A percentile compares a stretch with the other conserved stretches of the same genome.
These are phyloP conservation scores for Emys orbicularis DNA, from an alignment of 2,797 vertebrate genomes.

Conservation along the genomic window DNA sequence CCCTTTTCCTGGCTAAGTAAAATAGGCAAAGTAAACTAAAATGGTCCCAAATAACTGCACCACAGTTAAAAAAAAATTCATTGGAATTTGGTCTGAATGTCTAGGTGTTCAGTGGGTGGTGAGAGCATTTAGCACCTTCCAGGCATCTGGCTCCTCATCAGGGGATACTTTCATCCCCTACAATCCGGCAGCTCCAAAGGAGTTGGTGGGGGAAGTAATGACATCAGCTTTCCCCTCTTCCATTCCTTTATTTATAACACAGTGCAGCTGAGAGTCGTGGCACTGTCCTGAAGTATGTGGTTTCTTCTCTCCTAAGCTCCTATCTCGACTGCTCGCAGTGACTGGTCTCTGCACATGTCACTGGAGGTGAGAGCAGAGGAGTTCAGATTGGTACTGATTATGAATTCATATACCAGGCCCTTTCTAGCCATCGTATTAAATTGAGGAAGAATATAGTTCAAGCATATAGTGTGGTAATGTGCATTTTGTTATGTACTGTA, in stretches of 20 bases:
- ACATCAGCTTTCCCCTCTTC: neutral
- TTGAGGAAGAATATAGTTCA: neutral
- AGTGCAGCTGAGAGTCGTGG: neutral
- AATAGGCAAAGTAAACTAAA: neutral
- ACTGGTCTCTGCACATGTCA: neutral
- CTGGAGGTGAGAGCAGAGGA: neutral
- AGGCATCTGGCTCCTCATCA: neutral
- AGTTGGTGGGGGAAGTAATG: rapidly evolving
- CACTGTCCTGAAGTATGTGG: neutral
- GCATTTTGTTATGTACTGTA: neutral
- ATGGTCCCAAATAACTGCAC: neutral
- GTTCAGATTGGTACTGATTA: neutral
- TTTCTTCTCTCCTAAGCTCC: neutral
- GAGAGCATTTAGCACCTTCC: neutral
- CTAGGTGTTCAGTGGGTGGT: rapidly evolving
- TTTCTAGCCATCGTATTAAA: neutral
- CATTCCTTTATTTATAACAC: neutral
- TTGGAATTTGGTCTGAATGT: rapidly evolving
- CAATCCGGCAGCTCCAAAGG: neutral
- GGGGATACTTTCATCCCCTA: neutral
- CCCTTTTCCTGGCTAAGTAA: neutral
- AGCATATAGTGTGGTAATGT: neutral
- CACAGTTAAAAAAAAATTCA: neutral
- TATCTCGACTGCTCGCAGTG: neutral
- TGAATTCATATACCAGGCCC: rapidly evolving